Conservation (phyloP, 2,797 vertebrate genomes). For the Apodemus agrarius region DNA sequence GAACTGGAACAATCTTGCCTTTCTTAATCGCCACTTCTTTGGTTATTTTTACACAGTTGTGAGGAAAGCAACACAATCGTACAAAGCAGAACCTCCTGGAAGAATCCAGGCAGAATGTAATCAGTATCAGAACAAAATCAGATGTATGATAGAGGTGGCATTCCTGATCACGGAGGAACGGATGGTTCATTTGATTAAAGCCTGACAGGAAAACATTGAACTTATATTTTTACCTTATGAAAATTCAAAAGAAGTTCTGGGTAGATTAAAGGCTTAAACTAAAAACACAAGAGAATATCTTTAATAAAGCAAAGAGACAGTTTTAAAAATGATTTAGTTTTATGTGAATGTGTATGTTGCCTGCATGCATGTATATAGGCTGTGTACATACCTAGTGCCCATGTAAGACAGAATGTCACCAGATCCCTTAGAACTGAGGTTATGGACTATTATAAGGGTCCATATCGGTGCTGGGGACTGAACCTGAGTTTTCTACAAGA, state of each 20-base stretch:
- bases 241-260: slow-evolving; percentile 33
- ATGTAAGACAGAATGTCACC: not conserved
- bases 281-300: slow-evolving; percentile 8
- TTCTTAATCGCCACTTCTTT: not conserved
- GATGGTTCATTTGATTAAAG: not conserved
- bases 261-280: slow-evolving; percentile 25
- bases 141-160: not conserved
- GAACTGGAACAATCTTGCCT: not conserved
- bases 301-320: not conserved
- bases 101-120: not conserved
- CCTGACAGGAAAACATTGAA: not conserved
- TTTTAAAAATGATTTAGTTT: not conserved
- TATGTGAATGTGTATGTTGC: not conserved
- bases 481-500: not conserved
- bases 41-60: not conserved
- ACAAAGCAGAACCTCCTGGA: not conserved
- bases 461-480: not conserved
- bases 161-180: not conserved
- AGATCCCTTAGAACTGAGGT: not conserved
- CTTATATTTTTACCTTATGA: not conserved
- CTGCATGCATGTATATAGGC: not conserved
- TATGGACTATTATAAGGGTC: not conserved
- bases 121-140: not conserved
- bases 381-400: not conserved
- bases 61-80: not conserved